Base-by-base conservation (phyloP, 1,140 invertebrate genomes). In the Musca vetustissima region DNA sequence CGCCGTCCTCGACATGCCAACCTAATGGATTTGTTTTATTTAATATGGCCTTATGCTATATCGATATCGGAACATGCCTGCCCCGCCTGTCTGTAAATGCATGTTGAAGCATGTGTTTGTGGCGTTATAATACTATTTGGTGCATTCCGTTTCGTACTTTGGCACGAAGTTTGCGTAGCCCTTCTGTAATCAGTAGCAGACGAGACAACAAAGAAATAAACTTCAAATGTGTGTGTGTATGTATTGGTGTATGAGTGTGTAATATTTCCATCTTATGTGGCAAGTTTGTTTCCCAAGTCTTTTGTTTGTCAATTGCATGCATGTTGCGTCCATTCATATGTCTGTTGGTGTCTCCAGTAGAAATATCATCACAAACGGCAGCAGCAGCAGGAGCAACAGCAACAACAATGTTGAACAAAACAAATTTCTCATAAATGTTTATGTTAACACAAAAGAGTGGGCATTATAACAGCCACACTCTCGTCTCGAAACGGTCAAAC, bases 341-440 rank as follows among this genome's bases (percentile, higher is more conserved):
- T 32, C 28, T 32, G 28, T 32, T 9, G 9, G 28, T 43, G 36
- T 43, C 36, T 43, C 36, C 36, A 13, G 36, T 13, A 43, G 36
- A 43, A 43, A 43, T 43, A 43, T 43, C 36, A 43, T 43, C 36
- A 43, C 6, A 43, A 43, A 43, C 36, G 13, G 13, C 36, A 43
- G 36, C 6, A 43, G 6, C 36, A 43, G 36, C 36, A 28, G 28
- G 3, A 43, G 11, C 11, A 15, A 57, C 19, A 25, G 19, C 14
- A 57, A 57, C 24, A 57, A 59, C 14, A 61, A 36, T 36, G 28
- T 61, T 21, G 9, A 28, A 61, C 36, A 61, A 9, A 61, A 61
- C 28, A 61, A 61, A 61, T 61, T 61, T 61, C 57, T 61, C 57
- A 61, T 61, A 61, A 61, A 61, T 61, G 57, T 61, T 61, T 61